Conservation (phyloP, 2,797 vertebrate species). For the Gobionotothen gibberifrons region DNA sequence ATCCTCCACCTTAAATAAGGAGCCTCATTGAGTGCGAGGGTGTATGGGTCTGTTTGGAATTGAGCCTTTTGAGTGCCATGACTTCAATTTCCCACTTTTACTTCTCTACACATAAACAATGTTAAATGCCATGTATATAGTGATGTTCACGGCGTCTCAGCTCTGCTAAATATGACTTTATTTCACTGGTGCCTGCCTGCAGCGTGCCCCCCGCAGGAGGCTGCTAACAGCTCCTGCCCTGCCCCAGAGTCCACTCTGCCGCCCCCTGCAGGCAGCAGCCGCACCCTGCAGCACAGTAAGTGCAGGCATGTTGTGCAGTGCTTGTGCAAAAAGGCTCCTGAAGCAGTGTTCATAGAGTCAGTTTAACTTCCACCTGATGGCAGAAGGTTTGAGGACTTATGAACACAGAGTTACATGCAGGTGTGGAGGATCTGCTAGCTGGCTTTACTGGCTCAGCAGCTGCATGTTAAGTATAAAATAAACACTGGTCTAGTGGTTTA, state of each 20-base stretch:
- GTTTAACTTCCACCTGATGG: slow-evolving; percentile 4
- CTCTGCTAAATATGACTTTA: slow-evolving; percentile 1
- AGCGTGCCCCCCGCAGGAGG: slow-evolving; percentile 85
- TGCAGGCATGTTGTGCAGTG: slow-evolving; percentile 45
- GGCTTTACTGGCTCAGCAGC: slow-evolving; percentile 20
- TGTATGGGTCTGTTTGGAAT: too few species aligned
- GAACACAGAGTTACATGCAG: slow-evolving; percentile 29
- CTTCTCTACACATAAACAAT: slow-evolving; percentile 2
- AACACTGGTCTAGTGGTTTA: too few species aligned
- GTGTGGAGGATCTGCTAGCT: slow-evolving; percentile 17
- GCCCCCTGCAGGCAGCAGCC: slow-evolving; percentile 76
- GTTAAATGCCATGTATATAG: not conserved
- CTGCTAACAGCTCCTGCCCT: slow-evolving; percentile 77
- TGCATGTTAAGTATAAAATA: slow-evolving; percentile 15
- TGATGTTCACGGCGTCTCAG: not conserved
- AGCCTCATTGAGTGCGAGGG: too few species aligned
- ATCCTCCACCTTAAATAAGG: too few species aligned
- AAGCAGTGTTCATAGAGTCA: slow-evolving; percentile 11
- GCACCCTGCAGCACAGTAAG: slow-evolving; percentile 79
- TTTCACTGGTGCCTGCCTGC: slow-evolving; percentile 71
- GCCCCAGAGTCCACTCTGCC: slow-evolving; percentile 82
- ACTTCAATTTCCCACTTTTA: slow-evolving; percentile 1
- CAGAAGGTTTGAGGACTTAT: slow-evolving; percentile 15
- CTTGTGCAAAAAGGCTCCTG: slow-evolving; percentile 31
- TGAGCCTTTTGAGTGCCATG: not conserved